phyloP scores from a whole-genome alignment of 2,797 vertebrate genomes.

The Chaetophractus vellerosus region DNA sequence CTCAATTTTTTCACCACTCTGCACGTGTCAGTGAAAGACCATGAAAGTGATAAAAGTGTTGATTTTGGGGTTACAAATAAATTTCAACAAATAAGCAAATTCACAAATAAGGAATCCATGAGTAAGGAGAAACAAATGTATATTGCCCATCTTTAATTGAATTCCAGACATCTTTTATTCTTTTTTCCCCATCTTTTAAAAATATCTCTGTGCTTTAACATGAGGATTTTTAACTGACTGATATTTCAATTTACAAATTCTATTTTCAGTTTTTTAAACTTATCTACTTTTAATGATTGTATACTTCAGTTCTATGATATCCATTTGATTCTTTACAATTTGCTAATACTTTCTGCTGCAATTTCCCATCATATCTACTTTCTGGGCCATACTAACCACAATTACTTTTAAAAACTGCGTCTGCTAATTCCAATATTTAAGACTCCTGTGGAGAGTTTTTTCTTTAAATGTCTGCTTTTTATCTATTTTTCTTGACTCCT shows the following conservation, averaged over 20 bases:
- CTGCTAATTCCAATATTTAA: neutral
- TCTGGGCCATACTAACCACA: neutral
- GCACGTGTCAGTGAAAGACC: too few species aligned
- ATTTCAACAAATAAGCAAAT: too few species aligned
- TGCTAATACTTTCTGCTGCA: neutral
- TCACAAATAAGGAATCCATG: too few species aligned
- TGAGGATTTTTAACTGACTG: neutral
- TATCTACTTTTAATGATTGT: neutral
- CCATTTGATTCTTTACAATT: neutral
- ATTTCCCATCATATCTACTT: neutral
- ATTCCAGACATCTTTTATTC: neutral
- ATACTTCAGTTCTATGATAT: constrained; percentile 11
- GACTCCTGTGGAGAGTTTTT: neutral
- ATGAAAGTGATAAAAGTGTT: too few species aligned
- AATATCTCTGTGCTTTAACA: neutral
- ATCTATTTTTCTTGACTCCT: neutral
- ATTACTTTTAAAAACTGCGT: neutral
- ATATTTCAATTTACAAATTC: neutral
- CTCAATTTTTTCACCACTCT: too few species aligned
- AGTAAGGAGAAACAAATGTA: neutral
- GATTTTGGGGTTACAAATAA: too few species aligned
- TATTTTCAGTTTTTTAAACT: neutral
- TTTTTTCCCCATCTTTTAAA: neutral
- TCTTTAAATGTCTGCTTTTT: neutral
- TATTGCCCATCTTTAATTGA: neutral